phyloP scores from a whole-genome alignment of 2,888 invertebrate genomes.

The Bursaphelenchus okinawaensis region DNA sequence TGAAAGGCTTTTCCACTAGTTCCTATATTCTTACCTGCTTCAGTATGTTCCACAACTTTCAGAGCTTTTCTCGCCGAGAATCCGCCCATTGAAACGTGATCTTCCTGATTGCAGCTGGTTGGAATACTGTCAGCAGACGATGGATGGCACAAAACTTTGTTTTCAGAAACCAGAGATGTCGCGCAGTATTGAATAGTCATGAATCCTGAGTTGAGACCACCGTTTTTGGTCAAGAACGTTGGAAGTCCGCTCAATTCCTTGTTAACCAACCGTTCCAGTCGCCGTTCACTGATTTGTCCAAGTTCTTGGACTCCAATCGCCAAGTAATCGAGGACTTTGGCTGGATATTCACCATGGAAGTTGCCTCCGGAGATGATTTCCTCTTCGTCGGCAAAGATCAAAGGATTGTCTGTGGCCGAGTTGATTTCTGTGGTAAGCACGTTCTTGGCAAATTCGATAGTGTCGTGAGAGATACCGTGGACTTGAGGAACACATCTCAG shows the following conservation, averaged over 20 bases:
- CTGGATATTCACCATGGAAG: conserved; percentile 70
- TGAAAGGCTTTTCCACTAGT: too few species aligned
- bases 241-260: conserved; percentile 67
- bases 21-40: conserved; percentile 58
- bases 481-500: conserved; percentile 68
- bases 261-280: conserved; percentile 67
- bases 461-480: conserved; percentile 68
- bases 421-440: conserved; percentile 67
- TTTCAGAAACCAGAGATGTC: conserved; percentile 68
- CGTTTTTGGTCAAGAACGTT: conserved; percentile 67
- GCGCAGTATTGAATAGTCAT: conserved; percentile 70
- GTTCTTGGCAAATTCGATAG: conserved; percentile 65
- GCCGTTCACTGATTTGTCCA: conserved; percentile 67
- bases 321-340: conserved; percentile 66
- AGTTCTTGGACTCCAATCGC: conserved; percentile 68
- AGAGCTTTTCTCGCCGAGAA: conserved; percentile 67
- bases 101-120: conserved; percentile 69
- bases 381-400: conserved; percentile 64
- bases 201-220: conserved; percentile 70
- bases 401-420: conserved; percentile 69
- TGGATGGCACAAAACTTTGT: conserved; percentile 69
- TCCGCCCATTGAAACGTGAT: conserved; percentile 71
- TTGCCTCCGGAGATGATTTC: conserved; percentile 68
- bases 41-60: conserved; percentile 63
- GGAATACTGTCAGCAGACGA: conserved; percentile 68